phyloP scores from a whole-genome alignment of 2,888 invertebrate species.

The Esperia sulphurella region DNA sequence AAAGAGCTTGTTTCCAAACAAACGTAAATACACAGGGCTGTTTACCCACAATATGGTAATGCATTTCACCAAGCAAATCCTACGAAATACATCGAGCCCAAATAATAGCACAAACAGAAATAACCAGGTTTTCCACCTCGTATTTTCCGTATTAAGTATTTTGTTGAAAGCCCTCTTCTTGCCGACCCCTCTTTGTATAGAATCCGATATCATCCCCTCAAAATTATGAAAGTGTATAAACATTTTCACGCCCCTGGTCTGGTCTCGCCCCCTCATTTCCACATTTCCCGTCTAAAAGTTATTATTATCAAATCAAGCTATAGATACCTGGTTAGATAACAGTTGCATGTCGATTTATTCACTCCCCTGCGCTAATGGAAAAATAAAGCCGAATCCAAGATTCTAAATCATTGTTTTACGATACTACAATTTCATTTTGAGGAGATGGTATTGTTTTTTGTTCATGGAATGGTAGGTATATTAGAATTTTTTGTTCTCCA shows the following conservation, averaged over 20 bases:
- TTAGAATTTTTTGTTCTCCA: no score
- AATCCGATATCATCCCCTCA: constrained; percentile 72
- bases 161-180: constrained; percentile 61
- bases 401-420: constrained; percentile 72
- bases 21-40: neutral
- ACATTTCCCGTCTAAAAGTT: constrained; percentile 63
- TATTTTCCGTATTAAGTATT: constrained; percentile 72
- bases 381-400: constrained; percentile 59
- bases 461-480: neutral
- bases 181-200: constrained; percentile 56
- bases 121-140: constrained; percentile 63
- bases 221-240: constrained; percentile 79
- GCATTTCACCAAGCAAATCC: constrained; percentile 36
- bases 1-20: neutral
- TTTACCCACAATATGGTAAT: constrained; percentile 34
- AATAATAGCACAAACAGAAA: constrained; percentile 46
- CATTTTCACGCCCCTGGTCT: constrained; percentile 71
- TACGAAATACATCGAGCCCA: constrained; percentile 33
- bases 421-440: constrained; percentile 54
- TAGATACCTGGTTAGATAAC: constrained; percentile 70
- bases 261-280: constrained; percentile 57
- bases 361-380: constrained; percentile 59
- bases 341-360: constrained; percentile 51
- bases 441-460: constrained; percentile 12
- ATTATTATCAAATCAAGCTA: constrained; percentile 78